A percentile compares a stretch with the other conserved stretches of the same genome.
Conservation (phyloP, 2,888 invertebrate species). For the Caenorhabditis afra region DNA sequence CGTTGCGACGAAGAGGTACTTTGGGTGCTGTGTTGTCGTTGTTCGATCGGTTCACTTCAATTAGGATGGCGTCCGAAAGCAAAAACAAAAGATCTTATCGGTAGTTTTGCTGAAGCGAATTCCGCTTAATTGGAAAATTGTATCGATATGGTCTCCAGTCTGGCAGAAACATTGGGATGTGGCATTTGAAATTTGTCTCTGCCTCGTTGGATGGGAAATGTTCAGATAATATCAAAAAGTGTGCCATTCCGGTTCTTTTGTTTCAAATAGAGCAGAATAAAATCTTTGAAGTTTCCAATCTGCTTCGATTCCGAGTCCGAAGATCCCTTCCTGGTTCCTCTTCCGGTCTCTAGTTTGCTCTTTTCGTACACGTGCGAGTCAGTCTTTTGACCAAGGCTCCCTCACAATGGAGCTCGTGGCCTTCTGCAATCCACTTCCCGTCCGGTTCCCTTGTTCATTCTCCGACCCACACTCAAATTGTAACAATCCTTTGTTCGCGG, state of each 20-base stretch:
- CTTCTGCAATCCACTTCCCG: slow-evolving; percentile 35
- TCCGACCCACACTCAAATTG: slow-evolving; percentile 25
- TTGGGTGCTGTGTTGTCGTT: slow-evolving; percentile 36
- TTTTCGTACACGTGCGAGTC: neutral
- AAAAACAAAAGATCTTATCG: slow-evolving; percentile 31
- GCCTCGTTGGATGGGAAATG: too few relatives aligned
- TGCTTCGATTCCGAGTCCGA: too few relatives aligned
- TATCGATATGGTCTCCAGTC: neutral
- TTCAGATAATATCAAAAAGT: too few relatives aligned
- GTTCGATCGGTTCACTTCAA: slow-evolving; percentile 28
- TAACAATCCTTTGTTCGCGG: slow-evolving; percentile 51
- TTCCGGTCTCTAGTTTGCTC: slow-evolving; percentile 28
- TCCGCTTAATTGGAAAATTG: neutral
- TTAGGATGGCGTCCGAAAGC: neutral
- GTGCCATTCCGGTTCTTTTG: too few relatives aligned
- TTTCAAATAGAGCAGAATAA: too few relatives aligned
- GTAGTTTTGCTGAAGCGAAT: slow-evolving; percentile 11
- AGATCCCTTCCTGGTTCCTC: too few relatives aligned
- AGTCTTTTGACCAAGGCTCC: neutral
- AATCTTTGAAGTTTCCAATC: neutral
- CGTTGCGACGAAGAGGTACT: slow-evolving; percentile 10
- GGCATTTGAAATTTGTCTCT: neutral
- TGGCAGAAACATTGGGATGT: neutral
- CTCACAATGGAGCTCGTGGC: slow-evolving; percentile 32
- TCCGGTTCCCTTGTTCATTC: slow-evolving; percentile 12